Base-by-base conservation (phyloP, 2,888 invertebrate species). In the Acanthopleura granulata region DNA sequence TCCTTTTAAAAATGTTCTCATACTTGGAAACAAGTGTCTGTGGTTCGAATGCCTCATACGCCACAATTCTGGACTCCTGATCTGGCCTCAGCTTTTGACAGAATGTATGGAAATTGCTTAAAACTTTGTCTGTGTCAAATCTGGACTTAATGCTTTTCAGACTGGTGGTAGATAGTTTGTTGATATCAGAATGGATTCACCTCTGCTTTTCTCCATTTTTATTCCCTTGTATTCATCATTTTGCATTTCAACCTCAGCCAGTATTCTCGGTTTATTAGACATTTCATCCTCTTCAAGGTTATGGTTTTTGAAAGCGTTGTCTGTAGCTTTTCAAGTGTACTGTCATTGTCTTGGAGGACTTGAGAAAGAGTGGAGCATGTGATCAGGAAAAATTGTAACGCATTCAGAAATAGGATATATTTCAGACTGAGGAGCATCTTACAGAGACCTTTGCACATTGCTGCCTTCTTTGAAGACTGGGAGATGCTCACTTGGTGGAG, bases 401-500 rank as follows among this genome's bases (percentile, higher is more conserved):
- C 22, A 27, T 66, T 22, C 66, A 66, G 29, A 66, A 66, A 25
- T 16, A 66, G 66, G 25, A 66, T 25, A 66, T 12, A 66, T 66
- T 66, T 66, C 29, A 25, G 29, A 22, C 22, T 12, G 16, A 25
- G 18, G 15, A 66, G 16, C 25, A 27, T 66, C 66, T 66, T 66
- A 25, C 6, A 22, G 22, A 66, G 29, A 22, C 66, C 66, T 27
- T 66, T 66, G 29, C 66, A 66, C 25, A 12, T 66, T 22, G 66
- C 66, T 27, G 66, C 66, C 25, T 66, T 66, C 27, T 66, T 27
- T 16, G 22, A 22, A 16, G 66, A 27, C 29, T 66, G 22, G 3
- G 66, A 27, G 16, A 66, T 66, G 66, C 66, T 66, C 25, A 66
- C 66, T 27, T 66, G 66, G 29, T 66, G 66, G 12, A 66, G 66